Evolutionary conservation across 2,888 invertebrate species (phyloP).

Genomic region (Caenorhabditis sp.): DNA sequence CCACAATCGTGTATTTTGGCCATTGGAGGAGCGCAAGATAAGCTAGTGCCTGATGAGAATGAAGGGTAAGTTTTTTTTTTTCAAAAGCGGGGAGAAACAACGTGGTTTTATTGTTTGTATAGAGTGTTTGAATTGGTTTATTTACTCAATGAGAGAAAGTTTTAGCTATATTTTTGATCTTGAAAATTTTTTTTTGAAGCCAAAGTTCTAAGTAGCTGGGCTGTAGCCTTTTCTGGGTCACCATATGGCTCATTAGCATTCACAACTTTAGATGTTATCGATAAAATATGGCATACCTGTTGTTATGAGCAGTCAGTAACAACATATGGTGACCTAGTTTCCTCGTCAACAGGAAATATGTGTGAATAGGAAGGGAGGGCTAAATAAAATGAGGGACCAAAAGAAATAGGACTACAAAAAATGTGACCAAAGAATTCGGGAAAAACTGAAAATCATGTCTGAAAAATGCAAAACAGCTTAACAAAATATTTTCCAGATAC

Average conservation of each 20-base stretch:
- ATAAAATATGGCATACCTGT: too few relatives aligned
- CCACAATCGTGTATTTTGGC: constrained; percentile 80
- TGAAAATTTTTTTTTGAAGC: background rate
- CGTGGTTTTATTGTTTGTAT: background rate
- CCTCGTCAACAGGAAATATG: too few relatives aligned
- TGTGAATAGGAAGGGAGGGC: too few relatives aligned
- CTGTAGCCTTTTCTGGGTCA: too few relatives aligned
- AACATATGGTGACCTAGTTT: too few relatives aligned
- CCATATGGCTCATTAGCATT: too few relatives aligned
- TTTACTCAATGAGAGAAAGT: background rate
- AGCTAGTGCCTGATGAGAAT: constrained; percentile 61
- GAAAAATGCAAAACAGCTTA: background rate
- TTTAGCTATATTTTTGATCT: background rate
- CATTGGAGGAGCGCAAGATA: constrained; percentile 73
- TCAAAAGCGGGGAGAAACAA: background rate
- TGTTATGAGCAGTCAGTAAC: too few relatives aligned
- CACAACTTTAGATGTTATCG: too few relatives aligned
- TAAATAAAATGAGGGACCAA: too few relatives aligned
- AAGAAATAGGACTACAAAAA: too few relatives aligned
- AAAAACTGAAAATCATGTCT: background rate
- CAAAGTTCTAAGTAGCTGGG: too few relatives aligned
- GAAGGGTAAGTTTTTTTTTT: constrained; percentile 48
- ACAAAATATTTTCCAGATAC: constrained; percentile 51
- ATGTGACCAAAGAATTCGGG: too few relatives aligned
- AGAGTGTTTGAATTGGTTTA: background rate